Base-by-base conservation (phyloP, 2,113 vertebrate species). In the Lepus americanus region DNA sequence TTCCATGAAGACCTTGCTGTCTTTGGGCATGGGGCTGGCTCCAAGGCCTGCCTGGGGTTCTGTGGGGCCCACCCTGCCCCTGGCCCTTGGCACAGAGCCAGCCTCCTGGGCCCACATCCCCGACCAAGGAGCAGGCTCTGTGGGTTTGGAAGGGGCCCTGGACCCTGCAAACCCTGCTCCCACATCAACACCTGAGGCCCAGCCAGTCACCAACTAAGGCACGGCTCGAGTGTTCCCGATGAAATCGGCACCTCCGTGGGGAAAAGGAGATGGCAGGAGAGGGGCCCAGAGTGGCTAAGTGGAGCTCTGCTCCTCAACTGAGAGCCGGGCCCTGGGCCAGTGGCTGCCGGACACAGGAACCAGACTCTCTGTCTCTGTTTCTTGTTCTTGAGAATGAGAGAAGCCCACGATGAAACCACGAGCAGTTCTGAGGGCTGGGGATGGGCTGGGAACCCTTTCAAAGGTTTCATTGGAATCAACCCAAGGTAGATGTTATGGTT, bases 341-440 rank as follows among this genome's bases (percentile, higher is more conserved):
- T 51, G 19, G 19, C 36, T 84, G 29, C 17, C 78, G n/a, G 61
- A 33, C 44, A 44, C 22, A 14, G 49, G 49, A 83, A 29, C 10
- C 19, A 77, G 22, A 6, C 19, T 92, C 39, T 86, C 64, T 22
- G 33, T 44, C 49, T 74, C 44, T 44, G 44, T 44, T 44, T 44
- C 44, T 44, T 44, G 44, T 44, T 79, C 53, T 79, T 73, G 11
- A 61, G 51, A 70, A 83, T 78, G 77, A 95, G 23, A 17, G 64
- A 92, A 77, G 55, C 44, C 6, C 81, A 51, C 70, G 89, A 53
- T 78, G 92, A 61, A 64, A 91, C 70, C 77, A 79, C 69, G n/a
- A 81, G 67, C 31, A 27, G 55, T 36, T 87, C 64, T 36, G 53
- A 29, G 29, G 3, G 29, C 33, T 91, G 44, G 20, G 55, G 39